A percentile compares a stretch with the other conserved stretches of the same genome.
phyloP scores from a whole-genome alignment of 2,888 invertebrate species.

The Cremastobaeus sp. region DNA sequence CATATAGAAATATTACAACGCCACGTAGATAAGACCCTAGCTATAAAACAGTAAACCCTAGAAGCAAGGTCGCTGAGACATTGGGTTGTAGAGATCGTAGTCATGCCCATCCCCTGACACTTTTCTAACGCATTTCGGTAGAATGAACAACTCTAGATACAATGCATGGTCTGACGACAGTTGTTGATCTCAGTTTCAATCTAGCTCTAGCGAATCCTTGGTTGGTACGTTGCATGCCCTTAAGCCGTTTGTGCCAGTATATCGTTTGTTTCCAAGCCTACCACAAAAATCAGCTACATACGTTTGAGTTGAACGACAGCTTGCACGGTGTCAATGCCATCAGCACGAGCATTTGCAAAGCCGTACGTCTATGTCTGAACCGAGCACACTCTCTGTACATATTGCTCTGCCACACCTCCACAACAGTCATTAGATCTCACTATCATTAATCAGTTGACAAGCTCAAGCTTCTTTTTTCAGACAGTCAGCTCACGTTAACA shows the following conservation, averaged over 20 bases:
- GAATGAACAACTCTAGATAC: conserved; percentile 30
- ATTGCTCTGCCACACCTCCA: too few relatives aligned
- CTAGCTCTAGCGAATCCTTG: conserved; percentile 13
- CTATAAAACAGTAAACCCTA: conserved; percentile 45
- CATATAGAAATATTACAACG: conserved; percentile 44
- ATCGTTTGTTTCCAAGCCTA: conserved; percentile 2
- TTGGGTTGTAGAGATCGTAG: conserved; percentile 76
- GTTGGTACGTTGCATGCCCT: conserved; percentile 50
- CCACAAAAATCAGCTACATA: conserved; percentile 1
- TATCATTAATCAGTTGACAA: too few relatives aligned
- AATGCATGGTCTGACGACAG: conserved; percentile 43
- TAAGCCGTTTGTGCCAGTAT: conserved; percentile 21
- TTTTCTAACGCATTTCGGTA: conserved; percentile 58
- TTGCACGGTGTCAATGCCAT: conserved; percentile 35
- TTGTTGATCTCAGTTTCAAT: conserved; percentile 29
- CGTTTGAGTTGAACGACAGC: conserved; percentile 20
- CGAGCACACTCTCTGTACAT: conserved; percentile 15
- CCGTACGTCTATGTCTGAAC: conserved; percentile 6
- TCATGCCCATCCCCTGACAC: conserved; percentile 77
- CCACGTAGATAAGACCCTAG: conserved; percentile 51
- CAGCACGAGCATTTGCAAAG: conserved; percentile 16
- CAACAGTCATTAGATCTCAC: too few relatives aligned
- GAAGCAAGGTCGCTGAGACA: conserved; percentile 77
- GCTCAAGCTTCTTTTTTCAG: too few relatives aligned
- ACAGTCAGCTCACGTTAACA: too few relatives aligned